These are phyloP conservation scores for Arion vulgaris DNA, from an alignment of 1,140 invertebrate species.

Conservation along the genomic window DNA sequence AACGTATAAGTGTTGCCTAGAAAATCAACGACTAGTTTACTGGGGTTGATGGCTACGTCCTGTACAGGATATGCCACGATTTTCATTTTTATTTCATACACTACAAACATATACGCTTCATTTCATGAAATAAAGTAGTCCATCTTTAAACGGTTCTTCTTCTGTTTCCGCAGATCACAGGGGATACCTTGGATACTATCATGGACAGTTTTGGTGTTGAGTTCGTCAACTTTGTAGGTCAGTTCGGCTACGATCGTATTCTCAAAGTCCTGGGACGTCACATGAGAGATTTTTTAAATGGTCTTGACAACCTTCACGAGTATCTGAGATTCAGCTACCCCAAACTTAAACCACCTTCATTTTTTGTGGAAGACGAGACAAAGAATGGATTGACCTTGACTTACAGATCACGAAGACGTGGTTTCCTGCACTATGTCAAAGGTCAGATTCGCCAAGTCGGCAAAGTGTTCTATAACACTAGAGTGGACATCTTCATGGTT, in stretches of 20 bases:
- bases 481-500: conserved; percentile 85
- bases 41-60: too few species aligned
- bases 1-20: too few species aligned
- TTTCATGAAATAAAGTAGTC: too few species aligned
- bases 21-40: too few species aligned
- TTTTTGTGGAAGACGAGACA: conserved; percentile 96
- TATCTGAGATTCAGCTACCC: conserved; percentile 93
- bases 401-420: conserved; percentile 87
- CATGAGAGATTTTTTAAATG: conserved; percentile 96
- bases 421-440: conserved; percentile 97
- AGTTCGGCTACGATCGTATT: conserved; percentile 91
- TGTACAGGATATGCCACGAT: too few species aligned
- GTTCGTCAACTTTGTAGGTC: conserved; percentile 77
- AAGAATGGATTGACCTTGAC: conserved; percentile 89
- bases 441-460: conserved; percentile 86
- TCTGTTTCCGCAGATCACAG: conserved; percentile 62
- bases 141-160: too few species aligned
- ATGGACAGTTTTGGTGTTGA: conserved; percentile 69
- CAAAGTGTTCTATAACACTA: conserved; percentile 90
- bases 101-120: too few species aligned
- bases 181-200: conserved; percentile 55
- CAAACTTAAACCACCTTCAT: conserved; percentile 91
- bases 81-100: too few species aligned
- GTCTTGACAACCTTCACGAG: conserved; percentile 93
- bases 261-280: conserved; percentile 88